Evolutionary conservation across 1,140 invertebrate species (phyloP), one percentile per base, ranked within the genome.

Genomic region (Ericerus pela): DNA sequence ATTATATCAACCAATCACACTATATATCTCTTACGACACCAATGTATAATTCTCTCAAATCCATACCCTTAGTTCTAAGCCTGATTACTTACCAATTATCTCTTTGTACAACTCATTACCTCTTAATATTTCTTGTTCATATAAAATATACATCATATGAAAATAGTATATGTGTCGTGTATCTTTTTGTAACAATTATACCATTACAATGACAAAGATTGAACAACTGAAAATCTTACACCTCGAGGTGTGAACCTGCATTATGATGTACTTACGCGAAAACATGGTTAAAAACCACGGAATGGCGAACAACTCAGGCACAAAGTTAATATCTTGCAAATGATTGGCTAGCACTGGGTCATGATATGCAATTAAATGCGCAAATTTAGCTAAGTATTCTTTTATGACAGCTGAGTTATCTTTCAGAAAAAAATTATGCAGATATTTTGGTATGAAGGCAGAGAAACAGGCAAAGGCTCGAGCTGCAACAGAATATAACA

Each of bases 201-300:
- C n/a, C n/a, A n/a, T n/a, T n/a, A n/a, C n/a, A n/a, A n/a, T n/a
- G n/a, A n/a, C n/a, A n/a, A n/a, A n/a, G n/a, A n/a, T n/a, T n/a
- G 41, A 56, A 36, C 22, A 16, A 57, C 16, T 43, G 38, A n/a
- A 53, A 57, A 16, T 47, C 41, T 24, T 22, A 47, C 3, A 24
- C 4, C 5, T 20, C 16, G 11, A 20, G 2, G 26, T 22, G n/a
- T n/a, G n/a, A 33, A n/a, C 12, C 28, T 41, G 26, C 10, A 30
- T 47, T 2, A 37, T n/a, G 6, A 38, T 41, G 20, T 4, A 84
- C 86, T 82, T 77, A 96, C 90, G 95, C 56, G 95, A 96, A 75
- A 97, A 99, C 90, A 98, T 96, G 10, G 96, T 99, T 5, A 99
- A 73, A 70, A 99, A 98, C 96, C 96, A 99, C 0, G 96, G 95